Evolutionary conservation across 2,888 invertebrate species (phyloP), one percentile per base, ranked within the genome.

Genomic region (Meliscaeva auricollis): DNA sequence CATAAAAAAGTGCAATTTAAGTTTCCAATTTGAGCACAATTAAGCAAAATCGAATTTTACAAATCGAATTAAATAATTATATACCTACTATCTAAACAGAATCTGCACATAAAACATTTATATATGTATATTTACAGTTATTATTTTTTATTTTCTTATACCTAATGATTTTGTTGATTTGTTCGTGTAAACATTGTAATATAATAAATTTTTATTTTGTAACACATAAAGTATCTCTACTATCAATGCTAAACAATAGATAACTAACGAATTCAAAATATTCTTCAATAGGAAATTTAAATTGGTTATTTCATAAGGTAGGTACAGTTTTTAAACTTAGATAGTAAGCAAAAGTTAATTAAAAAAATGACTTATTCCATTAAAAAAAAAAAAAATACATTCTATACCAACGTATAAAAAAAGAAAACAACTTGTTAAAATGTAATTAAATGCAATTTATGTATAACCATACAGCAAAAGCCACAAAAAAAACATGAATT

Each of bases 391-490:
- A 52, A 54, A 54, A n/a, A 52, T 15, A 26, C 52, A 52, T 52
- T 30, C 22, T 66, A 70, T 69, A 74, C 58, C 58, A 50, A 70
- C 73, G 38, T 52, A 70, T 62, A 77, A 58, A 44, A 79, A 75
- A 66, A 75, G 52, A 79, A 80, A 74, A 66, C 79, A 78, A 74
- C 74, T 84, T 80, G 84, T 84, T 84, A 75, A 84, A 84, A 80
- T 84, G 70, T 84, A 84, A 84, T 84, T 75, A 80, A 79, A 79
- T 75, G 70, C 80, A 75, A 75, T 80, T 80, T 72, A 84, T 72
- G 75, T 84, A 46, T 46, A 76, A 80, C 60, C 84, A 84, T 80
- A 80, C 84, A 79, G 84, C 79, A 84, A 84, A 84, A 80, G 75
- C 84, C 80, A 84, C 75, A 83, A 84, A 84, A 72, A 60, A 84